Evolutionary conservation across 2,797 vertebrate species (phyloP).

Genomic region (Eulemur rubriventer): DNA sequence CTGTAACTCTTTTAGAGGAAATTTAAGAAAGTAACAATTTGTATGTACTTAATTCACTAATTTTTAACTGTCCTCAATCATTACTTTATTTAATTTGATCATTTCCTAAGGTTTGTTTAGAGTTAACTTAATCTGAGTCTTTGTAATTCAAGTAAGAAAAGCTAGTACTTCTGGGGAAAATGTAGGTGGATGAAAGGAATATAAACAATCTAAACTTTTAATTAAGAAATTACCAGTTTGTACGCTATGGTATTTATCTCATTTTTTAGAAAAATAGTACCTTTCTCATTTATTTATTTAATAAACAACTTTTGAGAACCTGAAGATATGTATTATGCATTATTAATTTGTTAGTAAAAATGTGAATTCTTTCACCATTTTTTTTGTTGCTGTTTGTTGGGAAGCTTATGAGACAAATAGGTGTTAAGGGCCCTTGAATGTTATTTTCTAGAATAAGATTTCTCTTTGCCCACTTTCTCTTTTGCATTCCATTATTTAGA

Average conservation of each 20-base stretch:
- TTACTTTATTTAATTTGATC: constrained; percentile 34
- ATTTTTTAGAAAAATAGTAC: neutral
- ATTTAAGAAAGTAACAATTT: neutral
- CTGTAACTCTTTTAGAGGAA: neutral
- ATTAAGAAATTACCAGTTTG: neutral
- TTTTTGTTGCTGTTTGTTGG: neutral
- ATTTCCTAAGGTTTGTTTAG: neutral
- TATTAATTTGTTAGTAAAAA: neutral
- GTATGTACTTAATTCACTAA: neutral
- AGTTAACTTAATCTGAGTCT: neutral
- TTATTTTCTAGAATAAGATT: constrained; percentile 30
- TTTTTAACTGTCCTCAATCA: neutral
- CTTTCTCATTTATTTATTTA: neutral
- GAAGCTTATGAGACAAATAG: neutral
- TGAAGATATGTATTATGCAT: neutral
- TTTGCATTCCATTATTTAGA: neutral
- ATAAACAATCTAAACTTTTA: neutral
- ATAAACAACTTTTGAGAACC: neutral
- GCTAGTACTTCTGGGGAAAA: neutral
- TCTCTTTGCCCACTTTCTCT: neutral
- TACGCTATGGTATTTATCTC: neutral
- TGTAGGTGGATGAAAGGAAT: neutral
- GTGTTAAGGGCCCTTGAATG: neutral
- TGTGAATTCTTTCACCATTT: neutral
- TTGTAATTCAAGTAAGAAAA: constrained; percentile 23